Conservation (phyloP, 2,797 vertebrate species). For the Crax fasciolata region DNA sequence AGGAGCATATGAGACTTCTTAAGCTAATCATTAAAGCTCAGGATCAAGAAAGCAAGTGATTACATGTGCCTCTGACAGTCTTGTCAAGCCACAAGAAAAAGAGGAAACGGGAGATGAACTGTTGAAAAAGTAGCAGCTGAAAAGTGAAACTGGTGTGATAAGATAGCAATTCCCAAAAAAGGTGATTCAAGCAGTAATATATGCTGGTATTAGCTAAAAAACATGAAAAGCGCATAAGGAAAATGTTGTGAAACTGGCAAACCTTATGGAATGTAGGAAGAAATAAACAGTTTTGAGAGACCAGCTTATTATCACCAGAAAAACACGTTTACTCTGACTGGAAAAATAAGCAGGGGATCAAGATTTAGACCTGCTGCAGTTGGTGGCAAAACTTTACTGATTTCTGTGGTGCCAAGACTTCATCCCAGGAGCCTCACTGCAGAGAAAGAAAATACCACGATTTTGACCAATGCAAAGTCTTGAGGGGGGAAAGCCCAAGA, state of each 20-base stretch:
- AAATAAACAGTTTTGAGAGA: slow-evolving; percentile 32
- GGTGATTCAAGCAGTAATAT: slow-evolving; percentile 16
- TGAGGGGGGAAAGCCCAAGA: neutral
- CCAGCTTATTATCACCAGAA: neutral
- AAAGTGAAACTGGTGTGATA: slow-evolving; percentile 43
- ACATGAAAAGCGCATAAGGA: neutral
- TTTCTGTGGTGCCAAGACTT: neutral
- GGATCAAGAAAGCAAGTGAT: slow-evolving; percentile 60
- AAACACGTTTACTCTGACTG: neutral
- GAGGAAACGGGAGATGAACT: slow-evolving; percentile 14
- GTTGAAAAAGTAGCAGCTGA: slow-evolving; percentile 63
- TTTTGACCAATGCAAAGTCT: neutral
- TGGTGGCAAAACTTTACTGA: neutral
- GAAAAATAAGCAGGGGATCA: neutral
- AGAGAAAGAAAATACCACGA: neutral
- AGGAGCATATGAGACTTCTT: slow-evolving; percentile 68
- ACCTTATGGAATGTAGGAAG: slow-evolving; percentile 18
- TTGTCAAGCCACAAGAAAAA: slow-evolving; percentile 47
- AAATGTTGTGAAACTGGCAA: slow-evolving; percentile 26
- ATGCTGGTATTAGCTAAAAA: slow-evolving; percentile 20
- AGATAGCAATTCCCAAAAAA: slow-evolving; percentile 8
- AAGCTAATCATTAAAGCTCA: slow-evolving; percentile 62
- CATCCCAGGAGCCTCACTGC: neutral
- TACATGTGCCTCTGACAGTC: slow-evolving; percentile 46
- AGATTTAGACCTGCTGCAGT: neutral